Conservation (phyloP, 2,888 invertebrate genomes). For the Caenorhabditis zanzibari region DNA sequence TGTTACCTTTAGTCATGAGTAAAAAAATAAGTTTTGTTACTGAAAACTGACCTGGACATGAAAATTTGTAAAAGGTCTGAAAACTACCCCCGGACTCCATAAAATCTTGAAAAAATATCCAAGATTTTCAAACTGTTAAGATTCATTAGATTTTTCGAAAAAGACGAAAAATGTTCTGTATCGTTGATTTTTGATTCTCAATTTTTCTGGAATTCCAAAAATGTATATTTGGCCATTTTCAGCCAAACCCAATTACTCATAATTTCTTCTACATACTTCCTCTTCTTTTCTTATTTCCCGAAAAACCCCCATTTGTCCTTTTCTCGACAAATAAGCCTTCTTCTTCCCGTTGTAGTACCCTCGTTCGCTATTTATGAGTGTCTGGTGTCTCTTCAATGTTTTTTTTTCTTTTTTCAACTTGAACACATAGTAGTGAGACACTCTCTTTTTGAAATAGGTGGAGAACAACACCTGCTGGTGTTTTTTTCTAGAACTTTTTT, state of each 20-base stretch:
- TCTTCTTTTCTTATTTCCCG: background rate
- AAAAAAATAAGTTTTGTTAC: background rate
- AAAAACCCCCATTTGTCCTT: background rate
- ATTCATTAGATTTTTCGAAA: too few species aligned
- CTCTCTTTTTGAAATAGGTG: background rate
- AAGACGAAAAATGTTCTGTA: too few species aligned
- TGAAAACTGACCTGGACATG: background rate
- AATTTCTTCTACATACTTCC: background rate
- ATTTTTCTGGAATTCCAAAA: constrained; percentile 7
- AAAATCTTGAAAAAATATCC: too few species aligned
- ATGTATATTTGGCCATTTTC: background rate
- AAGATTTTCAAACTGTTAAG: too few species aligned
- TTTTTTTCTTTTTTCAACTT: background rate
- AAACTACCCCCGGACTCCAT: too few species aligned
- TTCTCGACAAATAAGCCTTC: constrained; percentile 13
- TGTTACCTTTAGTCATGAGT: background rate
- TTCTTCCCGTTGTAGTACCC: background rate
- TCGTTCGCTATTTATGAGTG: constrained; percentile 14
- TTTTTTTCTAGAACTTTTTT: constrained; percentile 11
- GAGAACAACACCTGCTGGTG: background rate
- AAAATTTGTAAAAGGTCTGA: too few species aligned
- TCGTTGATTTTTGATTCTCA: too few species aligned
- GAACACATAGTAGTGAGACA: constrained; percentile 9
- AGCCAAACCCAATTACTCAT: constrained; percentile 12
- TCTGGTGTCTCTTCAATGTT: background rate